phyloP scores from a whole-genome alignment of 2,113 vertebrate species.

The Poecile atricapillus region DNA sequence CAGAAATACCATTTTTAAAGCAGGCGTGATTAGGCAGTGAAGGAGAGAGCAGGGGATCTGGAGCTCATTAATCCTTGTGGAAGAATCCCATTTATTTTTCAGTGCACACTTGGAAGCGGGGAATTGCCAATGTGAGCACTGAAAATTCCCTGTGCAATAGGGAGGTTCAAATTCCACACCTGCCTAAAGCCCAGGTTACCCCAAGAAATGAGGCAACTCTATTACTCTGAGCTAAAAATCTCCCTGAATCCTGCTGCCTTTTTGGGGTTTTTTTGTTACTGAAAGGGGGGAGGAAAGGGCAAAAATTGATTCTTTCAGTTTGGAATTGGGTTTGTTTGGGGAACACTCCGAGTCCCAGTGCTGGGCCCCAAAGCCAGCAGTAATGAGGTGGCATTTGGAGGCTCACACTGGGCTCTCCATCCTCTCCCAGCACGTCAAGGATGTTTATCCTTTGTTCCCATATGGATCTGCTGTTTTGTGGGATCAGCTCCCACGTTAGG shows the following conservation, averaged over 20 bases:
- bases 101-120: background rate
- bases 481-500: background rate
- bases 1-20: background rate
- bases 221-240: background rate
- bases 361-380: background rate
- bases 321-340: background rate
- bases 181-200: background rate
- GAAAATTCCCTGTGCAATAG: background rate
- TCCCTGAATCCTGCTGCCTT: background rate
- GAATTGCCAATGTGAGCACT: background rate
- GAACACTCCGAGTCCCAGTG: background rate
- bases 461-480: background rate
- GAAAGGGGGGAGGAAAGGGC: background rate
- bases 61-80: background rate
- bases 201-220: background rate
- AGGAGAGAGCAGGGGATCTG: background rate
- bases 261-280: background rate
- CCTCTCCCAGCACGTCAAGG: background rate
- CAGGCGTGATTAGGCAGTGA: background rate
- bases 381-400: background rate
- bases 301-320: background rate
- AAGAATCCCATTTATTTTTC: conserved; percentile 40
- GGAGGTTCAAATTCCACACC: background rate
- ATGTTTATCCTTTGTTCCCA: background rate
- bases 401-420: background rate